Percentiles rank a stretch among this genome's conserved stretches.
Conservation (phyloP, 1,140 invertebrate genomes). For the Pinna nobilis region DNA sequence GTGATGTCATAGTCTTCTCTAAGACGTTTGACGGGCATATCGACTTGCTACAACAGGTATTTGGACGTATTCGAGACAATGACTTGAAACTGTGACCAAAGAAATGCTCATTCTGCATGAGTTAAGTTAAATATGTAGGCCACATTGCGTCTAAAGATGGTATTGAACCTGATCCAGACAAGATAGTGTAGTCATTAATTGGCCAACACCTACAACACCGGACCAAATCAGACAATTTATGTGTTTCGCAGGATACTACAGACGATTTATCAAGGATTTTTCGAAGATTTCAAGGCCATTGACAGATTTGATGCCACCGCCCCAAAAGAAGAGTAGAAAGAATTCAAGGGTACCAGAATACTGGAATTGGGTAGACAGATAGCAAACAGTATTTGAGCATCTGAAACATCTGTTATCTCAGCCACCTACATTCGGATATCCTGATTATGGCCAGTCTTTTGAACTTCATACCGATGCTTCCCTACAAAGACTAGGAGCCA, state of each 20-base stretch:
- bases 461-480: slow-evolving; percentile 43
- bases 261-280: slow-evolving; percentile 25
- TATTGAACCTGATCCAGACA: slow-evolving; percentile 33
- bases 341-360: neutral
- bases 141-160: slow-evolving; percentile 39
- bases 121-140: slow-evolving; percentile 47
- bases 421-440: slow-evolving; percentile 47
- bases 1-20: slow-evolving; percentile 48
- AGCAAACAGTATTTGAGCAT: slow-evolving; percentile 32
- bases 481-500: slow-evolving; percentile 50
- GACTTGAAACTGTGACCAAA: slow-evolving; percentile 36
- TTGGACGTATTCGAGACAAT: slow-evolving; percentile 45
- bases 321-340: neutral
- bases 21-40: slow-evolving; percentile 28
- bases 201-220: slow-evolving; percentile 20
- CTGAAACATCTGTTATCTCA: slow-evolving; percentile 37
- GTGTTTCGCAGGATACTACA: slow-evolving; percentile 42
- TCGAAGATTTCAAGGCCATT: slow-evolving; percentile 24
- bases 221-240: slow-evolving; percentile 35
- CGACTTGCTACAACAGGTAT: slow-evolving; percentile 47
- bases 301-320: neutral
- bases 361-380: slow-evolving; percentile 3
- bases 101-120: slow-evolving; percentile 45
- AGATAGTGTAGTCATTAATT: slow-evolving; percentile 24
- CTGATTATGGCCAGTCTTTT: slow-evolving; percentile 38